Conservation (phyloP, 2,888 invertebrate genomes). For the Cantharis rufa region DNA sequence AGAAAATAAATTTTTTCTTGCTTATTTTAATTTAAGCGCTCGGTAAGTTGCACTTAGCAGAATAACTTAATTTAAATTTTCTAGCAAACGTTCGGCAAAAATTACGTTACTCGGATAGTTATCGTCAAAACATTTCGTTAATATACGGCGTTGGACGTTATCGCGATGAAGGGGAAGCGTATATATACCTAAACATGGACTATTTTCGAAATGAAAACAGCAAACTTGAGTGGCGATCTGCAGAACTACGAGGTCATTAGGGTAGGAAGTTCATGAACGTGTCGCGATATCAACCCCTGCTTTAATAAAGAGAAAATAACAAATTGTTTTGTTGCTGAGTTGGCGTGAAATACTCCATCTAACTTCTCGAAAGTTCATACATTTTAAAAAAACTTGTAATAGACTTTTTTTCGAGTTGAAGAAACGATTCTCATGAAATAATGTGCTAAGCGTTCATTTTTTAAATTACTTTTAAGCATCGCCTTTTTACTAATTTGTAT, state of each 20-base stretch:
- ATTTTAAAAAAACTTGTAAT: neutral
- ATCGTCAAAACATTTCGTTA: constrained; percentile 4
- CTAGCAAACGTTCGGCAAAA: neutral
- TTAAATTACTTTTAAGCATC: constrained; percentile 6
- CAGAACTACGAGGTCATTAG: constrained; percentile 33
- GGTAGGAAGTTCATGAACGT: constrained; percentile 35
- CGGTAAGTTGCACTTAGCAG: neutral
- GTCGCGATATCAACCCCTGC: constrained; percentile 38
- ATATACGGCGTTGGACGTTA: constrained; percentile 1
- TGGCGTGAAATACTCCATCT: constrained; percentile 17
- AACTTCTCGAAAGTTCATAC: neutral
- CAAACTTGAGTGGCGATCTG: neutral
- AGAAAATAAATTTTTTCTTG: neutral
- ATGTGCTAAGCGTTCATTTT: constrained; percentile 5
- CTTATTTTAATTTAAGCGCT: constrained; percentile 3
- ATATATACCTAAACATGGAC: neutral
- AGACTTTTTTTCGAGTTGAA: neutral
- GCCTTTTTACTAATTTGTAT: constrained; percentile 8
- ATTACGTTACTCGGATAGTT: neutral
- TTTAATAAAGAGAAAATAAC: constrained; percentile 45
- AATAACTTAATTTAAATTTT: neutral
- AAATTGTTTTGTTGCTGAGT: constrained; percentile 41
- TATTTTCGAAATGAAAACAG: constrained; percentile 2
- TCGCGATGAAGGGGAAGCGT: neutral
- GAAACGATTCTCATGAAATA: constrained; percentile 5